Conservation (phyloP, 2,113 vertebrate genomes). For the Sisor rabdophorus region DNA sequence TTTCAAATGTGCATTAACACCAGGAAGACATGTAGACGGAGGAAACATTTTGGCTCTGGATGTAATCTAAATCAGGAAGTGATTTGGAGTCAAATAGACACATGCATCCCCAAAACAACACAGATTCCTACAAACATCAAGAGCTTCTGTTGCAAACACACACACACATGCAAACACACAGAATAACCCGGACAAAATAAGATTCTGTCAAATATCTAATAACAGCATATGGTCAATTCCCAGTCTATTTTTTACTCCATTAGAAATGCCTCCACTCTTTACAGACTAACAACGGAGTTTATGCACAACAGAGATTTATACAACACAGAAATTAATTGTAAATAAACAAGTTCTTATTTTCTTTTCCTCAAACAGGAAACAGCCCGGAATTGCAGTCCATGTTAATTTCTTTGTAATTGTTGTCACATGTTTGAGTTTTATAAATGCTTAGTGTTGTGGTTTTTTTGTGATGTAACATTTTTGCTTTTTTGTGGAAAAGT, state of each 20-base stretch:
- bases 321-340: not conserved
- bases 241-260: not conserved
- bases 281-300: not conserved
- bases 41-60: not conserved
- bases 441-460: too few species aligned
- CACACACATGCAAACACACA: not conserved
- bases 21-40: not conserved
- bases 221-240: not conserved
- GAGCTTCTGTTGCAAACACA: not conserved
- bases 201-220: not conserved
- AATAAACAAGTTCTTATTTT: not conserved
- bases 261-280: not conserved
- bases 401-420: not conserved
- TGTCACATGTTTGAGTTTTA: too few species aligned
- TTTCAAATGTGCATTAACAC: not conserved
- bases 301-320: not conserved
- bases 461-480: too few species aligned
- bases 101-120: not conserved
- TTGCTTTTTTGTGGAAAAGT: too few species aligned
- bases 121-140: slow-evolving; percentile 1
- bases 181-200: not conserved
- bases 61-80: slow-evolving; percentile 40
- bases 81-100: slow-evolving; percentile 22
- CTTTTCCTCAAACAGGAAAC: not conserved
- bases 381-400: not conserved